Evolutionary conservation across 2,888 invertebrate species (phyloP), one percentile per base, ranked within the genome.

Genomic region (Drosophila siamana): DNA sequence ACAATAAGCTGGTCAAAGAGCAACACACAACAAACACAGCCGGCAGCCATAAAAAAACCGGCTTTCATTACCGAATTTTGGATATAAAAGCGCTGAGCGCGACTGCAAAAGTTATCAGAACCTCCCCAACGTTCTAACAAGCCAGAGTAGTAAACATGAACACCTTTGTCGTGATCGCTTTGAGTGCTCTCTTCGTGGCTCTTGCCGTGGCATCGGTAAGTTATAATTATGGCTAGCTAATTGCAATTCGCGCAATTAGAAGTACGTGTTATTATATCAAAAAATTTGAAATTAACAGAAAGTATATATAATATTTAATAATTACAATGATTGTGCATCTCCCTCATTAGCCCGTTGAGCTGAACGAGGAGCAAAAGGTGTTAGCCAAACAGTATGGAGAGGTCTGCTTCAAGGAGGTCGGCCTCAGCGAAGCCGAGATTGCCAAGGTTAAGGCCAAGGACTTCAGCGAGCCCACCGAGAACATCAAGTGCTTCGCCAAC

Each of bases 401-500:
- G 0, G 67, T 74, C 28, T 91, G 91, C 38, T 22, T 70, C 22
- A 72, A 76, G 57, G 70, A 89, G 16, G 47, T 86, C 30, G 70
- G 64, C 0, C 62, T 88, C 2, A 70, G 74, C 43, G 83, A 86
- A 11, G 89, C 83, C 7, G 90, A 86, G 26, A 60, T 68, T 0
- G 56, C 54, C 15, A 85, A 79, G 59, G 43, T 92, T 16, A 72
- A 70, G 48, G 78, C 77, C 48, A 80, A 72, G 62, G 83, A 89
- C 36, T 89, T 78, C 33, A 52, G 72, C 19, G 70, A 85, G 16
- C 75, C 81, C 40, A 84, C 66, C 28, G 80, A 85, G 15, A 87
- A 80, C 9, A 40, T 83, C 2, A 90, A 90, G 61, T 91, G 92
- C 71, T 91, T 91, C 57, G 69, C 86, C 41, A 89, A 90, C 48